Conservation (phyloP, 2,797 vertebrate genomes). For the Tiaroga cobitis region DNA sequence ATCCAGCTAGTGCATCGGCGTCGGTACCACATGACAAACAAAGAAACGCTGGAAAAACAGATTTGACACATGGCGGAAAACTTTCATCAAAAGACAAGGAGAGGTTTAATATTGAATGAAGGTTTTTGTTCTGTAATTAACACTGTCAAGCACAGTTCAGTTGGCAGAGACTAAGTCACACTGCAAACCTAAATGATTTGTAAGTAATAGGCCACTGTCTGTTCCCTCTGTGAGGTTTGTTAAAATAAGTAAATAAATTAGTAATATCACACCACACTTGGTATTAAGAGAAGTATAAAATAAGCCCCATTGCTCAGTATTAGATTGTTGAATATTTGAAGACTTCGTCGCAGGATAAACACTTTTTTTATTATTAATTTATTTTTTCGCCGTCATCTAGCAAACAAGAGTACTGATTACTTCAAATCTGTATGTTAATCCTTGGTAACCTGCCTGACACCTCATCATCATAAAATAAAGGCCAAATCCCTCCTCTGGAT, state of each 20-base stretch:
- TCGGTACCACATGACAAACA: conserved; percentile 59
- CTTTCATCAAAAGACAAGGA: conserved; percentile 64
- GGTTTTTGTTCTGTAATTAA: conserved; percentile 65
- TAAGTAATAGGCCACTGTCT: conserved; percentile 71
- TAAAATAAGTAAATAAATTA: conserved; percentile 71
- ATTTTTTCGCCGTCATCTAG: conserved; percentile 50
- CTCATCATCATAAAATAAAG: conserved; percentile 57
- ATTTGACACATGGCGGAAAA: conserved; percentile 58
- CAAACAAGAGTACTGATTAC: conserved; percentile 51
- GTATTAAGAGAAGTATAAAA: conserved; percentile 73
- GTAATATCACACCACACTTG: conserved; percentile 64
- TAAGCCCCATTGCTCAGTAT: conserved; percentile 59
- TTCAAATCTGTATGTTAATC: conserved; percentile 64
- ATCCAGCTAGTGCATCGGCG: conserved; percentile 54
- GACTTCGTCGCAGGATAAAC: conserved; percentile 38
- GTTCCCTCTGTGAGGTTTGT: conserved; percentile 70
- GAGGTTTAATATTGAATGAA: conserved; percentile 68
- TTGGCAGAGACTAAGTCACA: conserved; percentile 69
- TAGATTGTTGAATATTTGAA: conserved; percentile 63
- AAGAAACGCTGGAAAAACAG: conserved; percentile 59
- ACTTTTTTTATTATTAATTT: conserved; percentile 18
- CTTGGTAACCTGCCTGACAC: conserved; percentile 52
- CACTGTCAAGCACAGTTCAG: conserved; percentile 61
- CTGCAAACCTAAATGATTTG: conserved; percentile 68
- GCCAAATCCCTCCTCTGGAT: conserved; percentile 53